Conservation (phyloP, 2,888 invertebrate genomes). For the Epinotia ramella region DNA sequence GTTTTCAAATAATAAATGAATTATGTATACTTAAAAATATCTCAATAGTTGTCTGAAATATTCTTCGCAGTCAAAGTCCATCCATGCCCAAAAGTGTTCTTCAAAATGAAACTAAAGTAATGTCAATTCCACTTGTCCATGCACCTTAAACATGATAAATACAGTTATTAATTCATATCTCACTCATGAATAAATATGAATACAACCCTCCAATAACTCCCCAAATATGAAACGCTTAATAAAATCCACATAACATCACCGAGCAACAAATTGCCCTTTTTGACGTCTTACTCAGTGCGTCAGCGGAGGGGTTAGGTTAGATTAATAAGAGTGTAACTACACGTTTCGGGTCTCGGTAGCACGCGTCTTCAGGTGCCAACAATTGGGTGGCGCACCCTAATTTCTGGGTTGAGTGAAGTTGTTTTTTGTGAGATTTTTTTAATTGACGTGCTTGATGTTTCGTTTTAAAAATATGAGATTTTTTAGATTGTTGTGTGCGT, state of each 20-base stretch:
- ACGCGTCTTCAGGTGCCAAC: conserved; percentile 73
- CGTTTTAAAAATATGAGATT: not conserved
- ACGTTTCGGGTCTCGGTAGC: conserved; percentile 63
- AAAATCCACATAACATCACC: conserved; percentile 73
- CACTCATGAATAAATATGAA: conserved; percentile 56
- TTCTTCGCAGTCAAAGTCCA: no score
- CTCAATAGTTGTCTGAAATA: no score
- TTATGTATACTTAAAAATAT: no score
- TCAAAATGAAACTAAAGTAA: conserved; percentile 4
- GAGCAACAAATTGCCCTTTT: conserved; percentile 81
- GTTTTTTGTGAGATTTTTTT: conserved; percentile 30
- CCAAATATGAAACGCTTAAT: conserved; percentile 80
- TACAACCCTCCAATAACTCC: conserved; percentile 67
- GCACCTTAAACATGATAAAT: conserved; percentile 36
- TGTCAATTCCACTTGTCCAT: conserved; percentile 17
- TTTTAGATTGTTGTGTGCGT: not conserved
- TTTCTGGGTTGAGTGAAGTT: conserved; percentile 39
- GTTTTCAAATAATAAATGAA: no score
- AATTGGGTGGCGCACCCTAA: conserved; percentile 53
- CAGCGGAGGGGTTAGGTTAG: conserved; percentile 60
- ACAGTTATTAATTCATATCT: conserved; percentile 46
- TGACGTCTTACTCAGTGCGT: conserved; percentile 78
- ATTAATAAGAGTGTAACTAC: conserved; percentile 62
- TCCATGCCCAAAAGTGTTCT: not conserved
- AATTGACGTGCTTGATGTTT: not conserved